Percentiles rank a stretch among this genome's conserved stretches.
Evolutionary conservation across 2,888 invertebrate species (phyloP).

Genomic region (Melanchra persicariae): DNA sequence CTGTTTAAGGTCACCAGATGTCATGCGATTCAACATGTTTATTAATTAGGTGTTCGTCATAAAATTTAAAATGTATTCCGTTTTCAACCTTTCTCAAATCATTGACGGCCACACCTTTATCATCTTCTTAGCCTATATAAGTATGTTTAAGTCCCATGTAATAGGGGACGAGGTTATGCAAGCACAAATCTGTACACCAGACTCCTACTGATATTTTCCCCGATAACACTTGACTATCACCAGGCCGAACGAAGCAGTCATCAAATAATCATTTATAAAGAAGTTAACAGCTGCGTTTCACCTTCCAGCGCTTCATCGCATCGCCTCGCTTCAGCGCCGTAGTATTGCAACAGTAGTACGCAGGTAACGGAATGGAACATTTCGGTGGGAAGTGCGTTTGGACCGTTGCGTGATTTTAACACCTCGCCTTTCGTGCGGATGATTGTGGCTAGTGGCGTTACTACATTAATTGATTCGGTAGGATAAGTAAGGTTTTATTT

Average conservation of each 20-base stretch:
- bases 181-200: not conserved
- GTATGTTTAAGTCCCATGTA: not conserved
- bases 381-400: constrained; percentile 53
- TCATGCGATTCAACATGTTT: constrained; percentile 1
- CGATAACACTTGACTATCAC: not conserved
- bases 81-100: not conserved
- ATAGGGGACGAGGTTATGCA: not conserved
- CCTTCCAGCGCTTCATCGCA: constrained; percentile 14
- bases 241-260: not conserved
- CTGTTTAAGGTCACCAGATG: not conserved
- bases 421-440: constrained; percentile 42
- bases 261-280: not conserved
- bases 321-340: constrained; percentile 22
- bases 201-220: not conserved
- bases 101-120: not conserved
- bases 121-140: not conserved
- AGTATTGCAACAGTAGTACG: constrained; percentile 23
- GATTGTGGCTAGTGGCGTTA: constrained; percentile 44
- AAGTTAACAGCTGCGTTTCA: constrained; percentile 7
- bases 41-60: constrained; percentile 4
- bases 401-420: constrained; percentile 51
- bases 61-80: not conserved
- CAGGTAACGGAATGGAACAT: constrained; percentile 44
- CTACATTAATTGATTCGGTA: constrained; percentile 45
- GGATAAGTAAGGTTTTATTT: constrained; percentile 21